Conservation (phyloP, 2,797 vertebrate species). For the Ptychadena robeensis region DNA sequence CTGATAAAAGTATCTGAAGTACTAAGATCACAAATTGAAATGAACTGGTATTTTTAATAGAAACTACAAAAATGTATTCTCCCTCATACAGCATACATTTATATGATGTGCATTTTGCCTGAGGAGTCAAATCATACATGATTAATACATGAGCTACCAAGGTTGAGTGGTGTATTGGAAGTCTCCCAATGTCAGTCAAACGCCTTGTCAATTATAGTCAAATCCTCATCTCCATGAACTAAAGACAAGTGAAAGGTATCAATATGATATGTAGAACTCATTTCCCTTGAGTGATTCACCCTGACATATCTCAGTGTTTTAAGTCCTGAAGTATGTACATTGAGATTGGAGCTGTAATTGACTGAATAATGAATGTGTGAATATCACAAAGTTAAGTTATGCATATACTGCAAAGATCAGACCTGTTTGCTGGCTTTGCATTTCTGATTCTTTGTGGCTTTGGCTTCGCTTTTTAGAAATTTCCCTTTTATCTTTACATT, state of each 20-base stretch:
- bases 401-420: constrained; percentile 27
- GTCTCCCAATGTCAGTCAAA: constrained; percentile 14
- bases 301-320: background rate
- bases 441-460: background rate
- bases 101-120: constrained; percentile 12
- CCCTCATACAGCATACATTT: constrained; percentile 7
- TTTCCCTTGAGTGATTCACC: background rate
- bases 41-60: background rate
- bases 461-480: constrained; percentile 13
- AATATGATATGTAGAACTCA: background rate
- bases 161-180: constrained; percentile 7
- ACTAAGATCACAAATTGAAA: background rate
- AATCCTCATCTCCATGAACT: constrained; percentile 3
- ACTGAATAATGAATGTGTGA: constrained; percentile 12
- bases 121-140: constrained; percentile 14
- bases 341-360: background rate
- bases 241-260: background rate
- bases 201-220: constrained; percentile 26
- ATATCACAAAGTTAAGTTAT: constrained; percentile 12
- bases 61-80: constrained; percentile 16
- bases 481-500: constrained; percentile 29
- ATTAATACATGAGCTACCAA: constrained; percentile 36
- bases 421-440: constrained; percentile 25
- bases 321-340: background rate
- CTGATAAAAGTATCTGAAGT: background rate